A percentile compares a stretch with the other conserved stretches of the same genome.
Evolutionary conservation across 2,888 invertebrate genomes (phyloP).

Genomic region (Ormyrus pomaceus): DNA sequence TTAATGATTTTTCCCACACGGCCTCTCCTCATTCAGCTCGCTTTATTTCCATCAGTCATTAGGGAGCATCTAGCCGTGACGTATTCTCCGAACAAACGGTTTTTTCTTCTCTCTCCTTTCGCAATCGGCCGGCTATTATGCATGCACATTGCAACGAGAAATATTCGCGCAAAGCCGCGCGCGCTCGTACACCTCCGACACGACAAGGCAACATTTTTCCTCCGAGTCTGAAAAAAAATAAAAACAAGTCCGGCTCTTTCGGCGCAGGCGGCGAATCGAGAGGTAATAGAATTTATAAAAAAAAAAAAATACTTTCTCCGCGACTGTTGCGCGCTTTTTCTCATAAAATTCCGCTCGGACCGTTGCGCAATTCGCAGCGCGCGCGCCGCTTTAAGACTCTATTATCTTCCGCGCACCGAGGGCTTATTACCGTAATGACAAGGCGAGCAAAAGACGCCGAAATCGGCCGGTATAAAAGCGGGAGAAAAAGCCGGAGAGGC

Average conservation of each 20-base stretch:
- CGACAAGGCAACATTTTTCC: neutral
- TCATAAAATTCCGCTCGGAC: no score
- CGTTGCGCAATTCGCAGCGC: no score
- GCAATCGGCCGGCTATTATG: conserved; percentile 17
- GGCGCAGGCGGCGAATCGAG: no score
- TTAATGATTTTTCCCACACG: conserved; percentile 30
- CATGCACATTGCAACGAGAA: conserved; percentile 14
- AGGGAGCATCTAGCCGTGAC: conserved; percentile 47
- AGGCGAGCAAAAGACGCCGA: no score
- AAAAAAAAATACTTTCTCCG: no score
- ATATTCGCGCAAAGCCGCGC: neutral
- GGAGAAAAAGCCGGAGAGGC: no score
- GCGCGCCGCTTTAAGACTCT: no score
- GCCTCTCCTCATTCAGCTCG: conserved; percentile 5
- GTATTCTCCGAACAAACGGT: conserved; percentile 36
- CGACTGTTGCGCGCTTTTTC: no score
- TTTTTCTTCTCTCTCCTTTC: conserved; percentile 15
- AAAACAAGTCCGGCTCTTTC: neutral
- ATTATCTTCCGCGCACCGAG: no score
- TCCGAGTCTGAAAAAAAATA: neutral
- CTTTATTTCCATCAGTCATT: conserved; percentile 48
- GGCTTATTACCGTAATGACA: no score
- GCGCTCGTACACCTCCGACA: neutral
- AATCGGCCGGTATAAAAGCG: no score
- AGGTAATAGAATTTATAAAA: no score